A percentile compares a stretch with the other conserved stretches of the same genome.
Conservation (phyloP, 2,888 invertebrate genomes). For the Orthosia gothica region DNA sequence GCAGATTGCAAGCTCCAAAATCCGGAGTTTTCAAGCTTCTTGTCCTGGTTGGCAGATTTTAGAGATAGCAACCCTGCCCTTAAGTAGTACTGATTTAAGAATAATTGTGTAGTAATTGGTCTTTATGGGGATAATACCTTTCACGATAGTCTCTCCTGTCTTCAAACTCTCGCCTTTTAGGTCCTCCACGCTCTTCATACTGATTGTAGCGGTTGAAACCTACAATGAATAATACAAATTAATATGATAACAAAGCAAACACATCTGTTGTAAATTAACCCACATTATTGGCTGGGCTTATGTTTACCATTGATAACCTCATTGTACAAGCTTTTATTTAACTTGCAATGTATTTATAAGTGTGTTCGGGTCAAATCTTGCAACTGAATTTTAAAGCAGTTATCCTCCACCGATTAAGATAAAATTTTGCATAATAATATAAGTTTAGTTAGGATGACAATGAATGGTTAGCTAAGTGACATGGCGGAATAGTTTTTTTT, state of each 20-base stretch:
- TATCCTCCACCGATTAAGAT: too few relatives aligned
- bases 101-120: background rate
- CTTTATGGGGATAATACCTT: constrained; percentile 66
- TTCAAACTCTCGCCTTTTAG: constrained; percentile 80
- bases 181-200: constrained; percentile 81
- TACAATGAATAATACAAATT: constrained; percentile 58
- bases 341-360: too few relatives aligned
- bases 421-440: too few relatives aligned
- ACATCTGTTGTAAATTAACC: constrained; percentile 14
- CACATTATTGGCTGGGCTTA: background rate
- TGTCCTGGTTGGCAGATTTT: too few relatives aligned
- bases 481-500: too few relatives aligned
- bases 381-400: too few relatives aligned
- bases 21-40: too few relatives aligned
- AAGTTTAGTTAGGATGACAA: too few relatives aligned
- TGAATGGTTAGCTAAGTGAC: too few relatives aligned
- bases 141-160: constrained; percentile 82
- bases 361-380: too few relatives aligned
- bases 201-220: constrained; percentile 83
- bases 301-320: background rate
- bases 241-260: constrained; percentile 4
- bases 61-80: too few relatives aligned
- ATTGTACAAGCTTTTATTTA: background rate
- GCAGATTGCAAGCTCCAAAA: too few relatives aligned
- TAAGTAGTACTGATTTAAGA: background rate